Evolutionary conservation across 2,113 vertebrate genomes (phyloP).

Genomic region (Forbesichthys papilliferus): DNA sequence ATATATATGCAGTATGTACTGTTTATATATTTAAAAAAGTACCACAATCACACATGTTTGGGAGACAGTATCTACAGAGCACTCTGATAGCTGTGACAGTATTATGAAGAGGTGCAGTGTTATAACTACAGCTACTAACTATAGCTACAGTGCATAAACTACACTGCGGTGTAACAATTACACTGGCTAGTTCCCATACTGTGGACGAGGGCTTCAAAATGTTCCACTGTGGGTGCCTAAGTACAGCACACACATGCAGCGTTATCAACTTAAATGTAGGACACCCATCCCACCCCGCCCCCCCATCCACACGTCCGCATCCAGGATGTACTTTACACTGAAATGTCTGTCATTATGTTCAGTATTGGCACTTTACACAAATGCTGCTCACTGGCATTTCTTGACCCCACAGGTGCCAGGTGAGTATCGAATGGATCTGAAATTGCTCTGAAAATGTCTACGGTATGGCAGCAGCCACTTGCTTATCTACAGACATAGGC

Average conservation of each 20-base stretch:
- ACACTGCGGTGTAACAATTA: too few species aligned
- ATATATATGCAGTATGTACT: too few species aligned
- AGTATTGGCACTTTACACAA: slow-evolving; percentile 46
- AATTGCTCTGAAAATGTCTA: slow-evolving; percentile 25
- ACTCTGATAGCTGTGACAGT: not conserved
- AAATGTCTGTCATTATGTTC: slow-evolving; percentile 52
- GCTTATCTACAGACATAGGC: not conserved
- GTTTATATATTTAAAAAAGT: slow-evolving; percentile 6
- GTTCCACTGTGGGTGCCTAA: slow-evolving; percentile 11
- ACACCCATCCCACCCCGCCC: too few species aligned
- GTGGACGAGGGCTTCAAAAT: slow-evolving; percentile 19
- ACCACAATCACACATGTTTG: slow-evolving; percentile 15
- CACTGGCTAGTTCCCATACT: not conserved
- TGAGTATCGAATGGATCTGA: slow-evolving; percentile 39
- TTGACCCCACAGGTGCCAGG: slow-evolving; percentile 33
- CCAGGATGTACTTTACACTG: slow-evolving; percentile 43
- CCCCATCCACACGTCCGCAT: not conserved
- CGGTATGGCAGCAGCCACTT: slow-evolving; percentile 22
- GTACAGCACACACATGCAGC: slow-evolving; percentile 30
- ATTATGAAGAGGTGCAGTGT: not conserved
- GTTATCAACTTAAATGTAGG: slow-evolving; percentile 39
- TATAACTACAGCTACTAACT: too few species aligned
- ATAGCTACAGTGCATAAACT: too few species aligned
- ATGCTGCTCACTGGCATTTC: slow-evolving; percentile 19
- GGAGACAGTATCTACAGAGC: slow-evolving; percentile 13